Base-by-base conservation (phyloP, 2,888 invertebrate species). In the Drosophila kuntzei region DNA sequence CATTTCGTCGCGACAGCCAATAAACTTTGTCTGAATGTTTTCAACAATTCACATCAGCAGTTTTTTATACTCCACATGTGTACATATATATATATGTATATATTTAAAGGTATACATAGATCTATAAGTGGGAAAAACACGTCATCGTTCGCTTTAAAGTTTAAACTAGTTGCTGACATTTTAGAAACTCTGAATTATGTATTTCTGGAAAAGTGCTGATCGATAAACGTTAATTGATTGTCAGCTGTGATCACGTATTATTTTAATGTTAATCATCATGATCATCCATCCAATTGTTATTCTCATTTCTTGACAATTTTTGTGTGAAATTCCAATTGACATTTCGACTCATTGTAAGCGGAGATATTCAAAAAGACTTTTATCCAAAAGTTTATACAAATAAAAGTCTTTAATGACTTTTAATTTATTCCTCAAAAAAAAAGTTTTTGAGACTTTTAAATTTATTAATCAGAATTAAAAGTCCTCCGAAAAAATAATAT, bases 241-340 rank as follows among this genome's bases (percentile, higher is more conserved):
- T 41, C 59, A 55, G 55, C 55, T 47, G 41, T 47, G 41, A 67
- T 63, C 51, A 55, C 55, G 55, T 55, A 55, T 12, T 34, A 32
- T 61, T 37, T 25, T 25, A 60, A 46, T 34, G 36, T n/a, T 2
- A 12, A 53, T 53, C 32, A 58, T 49, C 60, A 49, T 50, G 37
- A 47, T 49, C 59, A 63, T 39, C 57, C 54, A 25, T 25, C 11
- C 9, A 18, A 20, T 51, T 51, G 27, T 43, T 32, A 22, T 61
- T 47, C 20, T 34, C 50, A 69, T 85, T 75, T 75, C 67, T 71
- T 66, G 64, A 37, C 76, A 72, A 53, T 55, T 66, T 76, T 75
- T 32, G 1, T 29, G 86, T 71, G 86, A 82, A 87, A 87, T 81
- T 87, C 85, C 71, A 62, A 34, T 43, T 47, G 36, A n/a, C n/a